Evolutionary conservation across 2,113 vertebrate species (phyloP).

Genomic region (Philantomba maxwellii): DNA sequence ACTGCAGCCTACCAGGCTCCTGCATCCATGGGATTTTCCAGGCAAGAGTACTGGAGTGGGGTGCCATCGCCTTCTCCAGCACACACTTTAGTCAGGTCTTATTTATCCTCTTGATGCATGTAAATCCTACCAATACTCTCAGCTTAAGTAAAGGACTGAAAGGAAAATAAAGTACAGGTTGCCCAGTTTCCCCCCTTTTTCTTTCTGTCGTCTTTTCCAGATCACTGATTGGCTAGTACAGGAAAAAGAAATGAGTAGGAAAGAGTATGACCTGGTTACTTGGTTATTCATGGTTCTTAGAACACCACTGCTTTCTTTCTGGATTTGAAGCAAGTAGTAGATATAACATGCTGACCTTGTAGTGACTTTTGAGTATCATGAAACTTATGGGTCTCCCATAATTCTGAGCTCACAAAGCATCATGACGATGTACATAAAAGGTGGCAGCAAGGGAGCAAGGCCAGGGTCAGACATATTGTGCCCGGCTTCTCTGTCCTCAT

Average conservation of each 20-base stretch:
- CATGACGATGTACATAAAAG: background rate
- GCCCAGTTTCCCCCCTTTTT: background rate
- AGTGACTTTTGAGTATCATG: background rate
- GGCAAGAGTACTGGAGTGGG: background rate
- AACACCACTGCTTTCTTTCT: background rate
- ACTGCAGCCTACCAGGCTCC: background rate
- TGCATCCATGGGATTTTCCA: background rate
- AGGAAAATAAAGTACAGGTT: background rate
- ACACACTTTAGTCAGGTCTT: background rate
- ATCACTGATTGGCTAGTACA: background rate
- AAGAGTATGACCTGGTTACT: background rate
- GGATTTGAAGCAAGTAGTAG: background rate
- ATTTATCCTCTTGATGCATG: background rate
- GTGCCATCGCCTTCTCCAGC: too few species aligned
- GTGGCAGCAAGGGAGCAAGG: background rate
- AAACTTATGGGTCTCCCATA: background rate
- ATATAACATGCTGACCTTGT: background rate
- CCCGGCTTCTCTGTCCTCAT: background rate
- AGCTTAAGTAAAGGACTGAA: background rate
- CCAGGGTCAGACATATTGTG: background rate
- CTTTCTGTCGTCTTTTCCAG: background rate
- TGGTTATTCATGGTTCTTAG: background rate
- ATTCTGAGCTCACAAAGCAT: background rate
- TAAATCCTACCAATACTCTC: background rate
- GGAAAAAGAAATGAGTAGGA: background rate